A percentile compares a stretch with the other conserved stretches of the same genome.
These are phyloP conservation scores for Entomyzon cyanotis DNA, from an alignment of 2,113 vertebrate species.

Conservation along the genomic window DNA sequence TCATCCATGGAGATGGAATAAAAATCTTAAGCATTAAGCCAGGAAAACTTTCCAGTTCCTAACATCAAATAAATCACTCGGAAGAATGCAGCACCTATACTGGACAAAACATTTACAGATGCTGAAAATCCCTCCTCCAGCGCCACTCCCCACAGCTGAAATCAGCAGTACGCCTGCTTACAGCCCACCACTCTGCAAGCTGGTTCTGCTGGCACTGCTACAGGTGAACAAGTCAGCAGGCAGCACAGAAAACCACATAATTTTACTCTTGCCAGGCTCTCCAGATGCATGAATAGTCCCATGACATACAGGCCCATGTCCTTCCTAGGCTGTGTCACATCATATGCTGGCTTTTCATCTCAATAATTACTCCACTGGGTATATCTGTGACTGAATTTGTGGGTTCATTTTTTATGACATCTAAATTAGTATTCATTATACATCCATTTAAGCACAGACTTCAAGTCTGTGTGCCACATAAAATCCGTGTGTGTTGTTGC, in stretches of 20 bases:
- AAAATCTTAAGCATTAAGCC: not conserved
- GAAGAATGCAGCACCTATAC: not conserved
- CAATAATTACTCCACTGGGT: not conserved
- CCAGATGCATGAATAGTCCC: not conserved
- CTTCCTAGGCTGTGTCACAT: not conserved
- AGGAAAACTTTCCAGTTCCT: not conserved
- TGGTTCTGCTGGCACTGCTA: not conserved
- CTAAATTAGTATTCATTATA: not conserved
- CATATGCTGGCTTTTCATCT: not conserved
- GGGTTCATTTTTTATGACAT: not conserved
- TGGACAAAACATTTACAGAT: not conserved
- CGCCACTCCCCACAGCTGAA: not conserved
- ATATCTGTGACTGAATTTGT: not conserved
- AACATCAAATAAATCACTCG: not conserved
- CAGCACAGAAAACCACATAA: rapidly evolving
- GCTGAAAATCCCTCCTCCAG: not conserved
- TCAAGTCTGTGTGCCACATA: not conserved
- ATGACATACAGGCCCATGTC: rapidly evolving
- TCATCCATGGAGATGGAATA: not conserved
- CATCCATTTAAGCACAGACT: not conserved
- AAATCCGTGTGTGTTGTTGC: not conserved
- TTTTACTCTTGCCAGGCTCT: not conserved
- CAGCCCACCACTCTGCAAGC: not conserved
- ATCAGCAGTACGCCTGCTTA: not conserved
- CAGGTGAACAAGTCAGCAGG: not conserved